These are phyloP conservation scores for Amphimallon solstitiale DNA, from an alignment of 2,888 invertebrate species.

Conservation along the genomic window DNA sequence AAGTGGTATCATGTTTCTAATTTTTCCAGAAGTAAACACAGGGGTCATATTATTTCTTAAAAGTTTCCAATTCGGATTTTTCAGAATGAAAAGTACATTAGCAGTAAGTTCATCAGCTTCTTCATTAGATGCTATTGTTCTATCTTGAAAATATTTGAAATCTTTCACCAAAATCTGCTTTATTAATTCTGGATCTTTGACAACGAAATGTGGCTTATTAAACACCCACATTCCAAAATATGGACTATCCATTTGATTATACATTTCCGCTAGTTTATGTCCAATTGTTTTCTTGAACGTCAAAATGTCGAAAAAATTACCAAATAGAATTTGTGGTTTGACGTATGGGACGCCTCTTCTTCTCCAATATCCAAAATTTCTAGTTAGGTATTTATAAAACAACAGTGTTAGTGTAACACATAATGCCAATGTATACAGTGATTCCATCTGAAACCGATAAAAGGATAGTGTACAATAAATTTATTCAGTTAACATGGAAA, in stretches of 20 bases:
- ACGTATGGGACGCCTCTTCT: slow-evolving; percentile 58
- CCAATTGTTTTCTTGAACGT: slow-evolving; percentile 53
- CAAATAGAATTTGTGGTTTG: slow-evolving; percentile 60
- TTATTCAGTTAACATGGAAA: too few species aligned
- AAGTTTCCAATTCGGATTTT: slow-evolving; percentile 66
- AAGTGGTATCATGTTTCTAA: slow-evolving; percentile 66
- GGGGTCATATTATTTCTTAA: slow-evolving; percentile 66
- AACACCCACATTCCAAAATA: slow-evolving; percentile 66
- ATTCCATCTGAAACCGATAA: slow-evolving; percentile 9
- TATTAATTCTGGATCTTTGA: slow-evolving; percentile 64
- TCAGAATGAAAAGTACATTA: slow-evolving; percentile 62
- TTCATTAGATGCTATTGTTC: slow-evolving; percentile 61
- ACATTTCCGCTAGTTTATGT: slow-evolving; percentile 52
- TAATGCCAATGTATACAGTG: slow-evolving; percentile 8
- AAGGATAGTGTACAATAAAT: too few species aligned
- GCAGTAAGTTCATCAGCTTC: slow-evolving; percentile 61
- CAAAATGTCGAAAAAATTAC: slow-evolving; percentile 60
- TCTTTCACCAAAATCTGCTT: slow-evolving; percentile 64
- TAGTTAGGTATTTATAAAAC: slow-evolving; percentile 37
- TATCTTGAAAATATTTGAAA: slow-evolving; percentile 64
- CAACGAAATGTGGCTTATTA: slow-evolving; percentile 63
- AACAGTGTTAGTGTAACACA: slow-evolving; percentile 2
- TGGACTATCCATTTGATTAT: slow-evolving; percentile 52
- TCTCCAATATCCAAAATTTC: slow-evolving; percentile 62
- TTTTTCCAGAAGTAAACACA: slow-evolving; percentile 67